A percentile compares a stretch with the other conserved stretches of the same genome.
phyloP scores from a whole-genome alignment of 2,797 vertebrate species.

The Sebastes iracundus region DNA sequence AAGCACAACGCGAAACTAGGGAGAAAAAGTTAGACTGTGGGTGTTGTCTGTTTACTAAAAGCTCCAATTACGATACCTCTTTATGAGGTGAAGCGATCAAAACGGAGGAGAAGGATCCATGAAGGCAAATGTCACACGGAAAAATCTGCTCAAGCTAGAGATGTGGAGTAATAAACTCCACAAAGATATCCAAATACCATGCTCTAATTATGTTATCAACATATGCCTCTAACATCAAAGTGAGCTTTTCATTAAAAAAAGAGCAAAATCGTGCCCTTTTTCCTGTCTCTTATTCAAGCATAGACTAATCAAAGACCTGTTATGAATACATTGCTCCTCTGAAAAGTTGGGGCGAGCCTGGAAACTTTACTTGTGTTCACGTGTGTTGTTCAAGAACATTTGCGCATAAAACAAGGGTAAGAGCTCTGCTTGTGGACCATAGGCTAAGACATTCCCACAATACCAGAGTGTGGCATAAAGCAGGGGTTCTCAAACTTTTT shows the following conservation, averaged over 20 bases:
- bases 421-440: not conserved
- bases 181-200: conserved; percentile 62
- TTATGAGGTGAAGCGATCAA: conserved; percentile 61
- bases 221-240: conserved; percentile 58
- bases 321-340: conserved; percentile 10
- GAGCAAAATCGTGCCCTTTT: conserved; percentile 46
- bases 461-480: not conserved
- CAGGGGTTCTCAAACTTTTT: no score
- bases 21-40: conserved; percentile 32
- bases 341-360: conserved; percentile 19
- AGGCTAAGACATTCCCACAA: not conserved
- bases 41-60: conserved; percentile 55
- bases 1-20: not conserved
- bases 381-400: not conserved
- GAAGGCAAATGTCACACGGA: conserved; percentile 65
- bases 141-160: conserved; percentile 43
- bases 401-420: not conserved
- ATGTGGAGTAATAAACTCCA: conserved; percentile 56
- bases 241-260: conserved; percentile 49
- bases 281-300: conserved; percentile 22
- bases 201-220: conserved; percentile 63
- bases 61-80: conserved; percentile 48
- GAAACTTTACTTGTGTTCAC: conserved; percentile 32
- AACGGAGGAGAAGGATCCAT: conserved; percentile 32
- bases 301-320: conserved; percentile 43